Percentiles rank a stretch among this genome's conserved stretches.
Conservation (phyloP, 64 coral and sea anemone genomes). For the Stichodactyla mertensii region DNA sequence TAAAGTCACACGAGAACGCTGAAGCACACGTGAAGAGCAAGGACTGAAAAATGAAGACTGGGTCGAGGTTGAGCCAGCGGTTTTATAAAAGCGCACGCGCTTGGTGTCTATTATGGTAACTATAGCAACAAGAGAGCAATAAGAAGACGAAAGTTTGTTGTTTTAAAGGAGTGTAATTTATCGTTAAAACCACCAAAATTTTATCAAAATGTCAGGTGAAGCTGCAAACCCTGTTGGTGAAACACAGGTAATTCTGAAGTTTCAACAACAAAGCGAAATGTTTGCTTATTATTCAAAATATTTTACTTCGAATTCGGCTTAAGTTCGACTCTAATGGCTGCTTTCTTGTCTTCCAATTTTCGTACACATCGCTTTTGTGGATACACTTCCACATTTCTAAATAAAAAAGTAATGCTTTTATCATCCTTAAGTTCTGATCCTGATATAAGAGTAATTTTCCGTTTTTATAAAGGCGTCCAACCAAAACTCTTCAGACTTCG, state of each 20-base stretch:
- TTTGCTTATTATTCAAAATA: background rate
- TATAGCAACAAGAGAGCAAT: conserved; percentile 17
- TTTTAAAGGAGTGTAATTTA: background rate
- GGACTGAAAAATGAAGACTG: too few species aligned
- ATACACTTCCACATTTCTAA: background rate
- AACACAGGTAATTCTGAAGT: background rate
- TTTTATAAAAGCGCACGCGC: background rate
- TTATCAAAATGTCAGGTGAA: background rate
- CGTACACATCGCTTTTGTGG: background rate
- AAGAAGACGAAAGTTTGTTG: background rate
- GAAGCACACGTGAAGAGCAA: too few species aligned
- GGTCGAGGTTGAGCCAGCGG: background rate
- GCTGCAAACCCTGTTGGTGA: background rate
- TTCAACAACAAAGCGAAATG: background rate
- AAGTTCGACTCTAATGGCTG: background rate
- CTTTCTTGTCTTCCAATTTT: background rate
- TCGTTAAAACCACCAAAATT: background rate
- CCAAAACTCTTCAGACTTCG: conserved; percentile 35
- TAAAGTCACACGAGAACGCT: too few species aligned
- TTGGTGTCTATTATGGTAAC: background rate
- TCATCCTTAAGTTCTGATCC: background rate
- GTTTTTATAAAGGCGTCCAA: background rate
- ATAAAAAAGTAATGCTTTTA: background rate
- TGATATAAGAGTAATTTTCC: background rate
- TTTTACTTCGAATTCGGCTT: background rate